Base-by-base conservation (phyloP, 2,113 vertebrate species). In the Aphyosemion australe region DNA sequence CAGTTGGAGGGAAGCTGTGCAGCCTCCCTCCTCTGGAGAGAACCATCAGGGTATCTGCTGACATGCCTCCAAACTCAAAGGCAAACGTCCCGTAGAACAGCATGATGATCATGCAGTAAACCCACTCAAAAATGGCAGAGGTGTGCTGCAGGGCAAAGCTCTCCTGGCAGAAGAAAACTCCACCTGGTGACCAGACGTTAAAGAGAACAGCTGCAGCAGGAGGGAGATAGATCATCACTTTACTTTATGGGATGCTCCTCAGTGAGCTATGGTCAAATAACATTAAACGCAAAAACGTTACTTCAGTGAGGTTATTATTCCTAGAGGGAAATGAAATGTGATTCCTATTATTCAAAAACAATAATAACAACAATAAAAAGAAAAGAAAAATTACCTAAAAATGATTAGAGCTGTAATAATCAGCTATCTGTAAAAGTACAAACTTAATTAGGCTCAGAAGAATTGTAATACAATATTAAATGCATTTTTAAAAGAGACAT, bases 1-100 rank as follows among this genome's bases (percentile, higher is more conserved):
- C 80, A 0, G 78, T 58, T 49, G 48, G n/a, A 53, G 84, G 66
- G 42, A 82, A 77, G 54, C 47, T 71, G 32, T n/a, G 47, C 0
- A 31, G 19, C 2, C 55, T 69, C 1, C 60, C 89, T 20, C 87
- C 87, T 67, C 79, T 82, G 65, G 93, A 90, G 54, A 95, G 88
- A 45, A 95, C 94, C 87, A 95, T 84, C 67, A 96, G 92, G 10
- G 95, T 96, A 74, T 94, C 91, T 1, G 92, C 91, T 8, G 94
- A 94, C 76, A 95, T 90, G 72, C 84, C 88, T 18, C 86, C 88
- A 4, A 96, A 96, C 84, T 96, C 95, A 15, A 94, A 94, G 43
- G 94, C 92, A 58, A 96, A 96, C 0, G 95, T 95, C 67, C 95
- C 94, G 0, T 95, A 96, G 88, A 95, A 96, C 51, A 95, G 81